These are phyloP conservation scores for Netelia virgata DNA, from an alignment of 2,888 invertebrate species.

Conservation along the genomic window DNA sequence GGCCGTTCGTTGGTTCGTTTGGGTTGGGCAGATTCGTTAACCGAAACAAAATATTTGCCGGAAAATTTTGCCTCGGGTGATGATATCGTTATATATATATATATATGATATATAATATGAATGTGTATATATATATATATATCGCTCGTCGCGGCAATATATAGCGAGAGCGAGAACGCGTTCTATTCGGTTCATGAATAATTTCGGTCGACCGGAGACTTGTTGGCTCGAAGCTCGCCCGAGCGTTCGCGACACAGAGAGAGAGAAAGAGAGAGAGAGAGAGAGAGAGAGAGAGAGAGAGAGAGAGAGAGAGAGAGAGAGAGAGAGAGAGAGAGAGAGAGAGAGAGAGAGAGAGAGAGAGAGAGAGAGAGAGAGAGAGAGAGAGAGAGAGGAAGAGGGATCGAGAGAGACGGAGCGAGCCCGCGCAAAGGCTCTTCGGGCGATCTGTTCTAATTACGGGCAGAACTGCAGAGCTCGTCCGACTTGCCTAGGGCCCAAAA, in stretches of 20 bases:
- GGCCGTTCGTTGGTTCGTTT: slow-evolving; percentile 18
- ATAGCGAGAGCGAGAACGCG: slow-evolving; percentile 60
- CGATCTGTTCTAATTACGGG: slow-evolving; percentile 84
- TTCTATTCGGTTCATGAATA: slow-evolving; percentile 82
- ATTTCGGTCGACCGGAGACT: slow-evolving; percentile 84
- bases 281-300: neutral
- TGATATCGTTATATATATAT: slow-evolving; percentile 37
- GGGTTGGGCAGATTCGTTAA: slow-evolving; percentile 64
- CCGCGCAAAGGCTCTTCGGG: slow-evolving; percentile 74
- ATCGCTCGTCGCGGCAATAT: slow-evolving; percentile 53
- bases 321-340: neutral
- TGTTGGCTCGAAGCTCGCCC: slow-evolving; percentile 80
- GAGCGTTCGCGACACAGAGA: slow-evolving; percentile 31
- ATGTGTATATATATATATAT: slow-evolving; percentile 30
- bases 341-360: too few species aligned
- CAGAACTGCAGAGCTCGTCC: slow-evolving; percentile 79
- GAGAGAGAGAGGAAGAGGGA: neutral
- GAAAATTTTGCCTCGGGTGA: slow-evolving; percentile 81
- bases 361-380: neutral
- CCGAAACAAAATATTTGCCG: slow-evolving; percentile 83
- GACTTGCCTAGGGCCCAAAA: slow-evolving; percentile 54
- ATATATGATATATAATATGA: slow-evolving; percentile 41
- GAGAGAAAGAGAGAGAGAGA: too few species aligned
- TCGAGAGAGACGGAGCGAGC: neutral
- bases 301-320: neutral